Evolutionary conservation across 2,888 invertebrate species (phyloP), one percentile per base, ranked within the genome.

Genomic region (Cerastis rubricosa): DNA sequence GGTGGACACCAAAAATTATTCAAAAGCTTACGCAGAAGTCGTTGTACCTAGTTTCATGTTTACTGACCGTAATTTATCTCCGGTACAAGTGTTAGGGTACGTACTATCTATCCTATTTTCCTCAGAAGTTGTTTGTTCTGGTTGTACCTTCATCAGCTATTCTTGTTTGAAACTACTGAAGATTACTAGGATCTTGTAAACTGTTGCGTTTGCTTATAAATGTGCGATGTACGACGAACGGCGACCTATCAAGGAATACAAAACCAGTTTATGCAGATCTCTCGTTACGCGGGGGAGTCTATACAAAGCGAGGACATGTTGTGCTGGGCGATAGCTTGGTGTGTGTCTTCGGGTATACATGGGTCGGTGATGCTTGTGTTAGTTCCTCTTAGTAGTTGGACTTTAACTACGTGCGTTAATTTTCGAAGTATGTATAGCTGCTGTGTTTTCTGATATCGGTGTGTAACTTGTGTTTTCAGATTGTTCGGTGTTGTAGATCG

Each of bases 61-160:
- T 87, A 84, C 86, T 61, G 77, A 84, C 89, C 89, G 88, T 88
- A 86, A 89, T 88, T 89, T 86, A 89, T 88, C 76, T 85, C 63
- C 74, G 40, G 71, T 76, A 82, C 78, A 71, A 74, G 84, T 82
- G 71, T 76, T 29, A 63, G 76, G 78, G 71, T 86, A 64, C 4
- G 8, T 43, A 9, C 43, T 64, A 89, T 86, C 85, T 81, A 72
- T 86, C 83, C 83, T 79, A 83, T 88, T 83, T 85, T 83, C 70
- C 80, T 80, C 74, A 71, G 17, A 78, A 79, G 54, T 82, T 88
- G 88, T 89, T 89, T 88, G 88, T 72, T 65, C 71, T 74, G 69
- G 81, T 70, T 61, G 64, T 67, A 81, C 85, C 83, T 76, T 73
- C 78, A 83, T 89, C 83, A 88, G 88, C 83, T 71, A 76, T 88